Conservation (phyloP, 1,140 invertebrate species). For the Battus philenor region DNA sequence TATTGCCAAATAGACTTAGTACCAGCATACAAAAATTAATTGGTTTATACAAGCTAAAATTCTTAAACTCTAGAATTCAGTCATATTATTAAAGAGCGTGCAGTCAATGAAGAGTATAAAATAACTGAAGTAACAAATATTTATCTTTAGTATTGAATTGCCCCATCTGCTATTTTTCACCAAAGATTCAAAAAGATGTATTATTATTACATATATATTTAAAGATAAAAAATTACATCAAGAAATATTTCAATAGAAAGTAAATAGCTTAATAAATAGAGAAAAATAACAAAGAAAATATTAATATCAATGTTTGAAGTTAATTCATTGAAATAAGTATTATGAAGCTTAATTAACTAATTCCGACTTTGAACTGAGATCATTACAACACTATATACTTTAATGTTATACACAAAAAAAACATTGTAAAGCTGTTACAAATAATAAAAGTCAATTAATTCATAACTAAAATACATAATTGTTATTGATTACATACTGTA, state of each 20-base stretch:
- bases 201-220: background rate
- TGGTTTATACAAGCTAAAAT: conserved; percentile 7
- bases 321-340: background rate
- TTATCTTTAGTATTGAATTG: background rate
- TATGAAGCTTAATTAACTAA: conserved; percentile 7
- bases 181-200: background rate
- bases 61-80: conserved; percentile 48
- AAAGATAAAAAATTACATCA: background rate
- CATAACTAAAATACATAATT: background rate
- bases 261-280: too few relatives aligned
- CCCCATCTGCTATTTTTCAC: background rate
- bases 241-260: background rate
- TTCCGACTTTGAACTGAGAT: conserved; percentile 5
- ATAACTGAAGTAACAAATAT: too few relatives aligned
- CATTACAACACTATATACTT: conserved; percentile 2
- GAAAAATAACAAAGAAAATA: too few relatives aligned
- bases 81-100: conserved; percentile 28
- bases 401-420: background rate
- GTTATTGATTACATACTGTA: background rate
- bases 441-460: background rate
- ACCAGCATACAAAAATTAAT: conserved; percentile 24
- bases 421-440: background rate
- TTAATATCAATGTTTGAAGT: too few relatives aligned
- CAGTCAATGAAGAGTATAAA: too few relatives aligned
- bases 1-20: conserved; percentile 45